Evolutionary conservation across 2,888 invertebrate genomes (phyloP).

Genomic region (Leptinotarsa tumamoca): DNA sequence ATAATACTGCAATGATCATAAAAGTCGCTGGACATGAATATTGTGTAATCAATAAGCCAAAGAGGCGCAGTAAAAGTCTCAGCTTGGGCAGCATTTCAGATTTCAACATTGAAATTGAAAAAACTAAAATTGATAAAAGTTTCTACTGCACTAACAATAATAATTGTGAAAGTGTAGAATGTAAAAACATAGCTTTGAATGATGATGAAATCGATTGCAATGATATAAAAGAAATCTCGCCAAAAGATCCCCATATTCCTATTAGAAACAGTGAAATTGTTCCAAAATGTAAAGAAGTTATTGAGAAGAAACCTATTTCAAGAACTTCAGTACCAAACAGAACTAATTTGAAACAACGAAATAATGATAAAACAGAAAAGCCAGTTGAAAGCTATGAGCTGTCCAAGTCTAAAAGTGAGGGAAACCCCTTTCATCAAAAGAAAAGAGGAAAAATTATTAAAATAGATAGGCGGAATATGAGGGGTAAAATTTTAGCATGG

Average conservation of each 20-base stretch:
- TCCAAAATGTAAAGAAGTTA: slow-evolving; percentile 24
- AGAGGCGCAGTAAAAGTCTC: slow-evolving; percentile 62
- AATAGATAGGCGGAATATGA: slow-evolving; percentile 57
- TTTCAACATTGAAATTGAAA: slow-evolving; percentile 60
- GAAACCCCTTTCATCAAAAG: slow-evolving; percentile 63
- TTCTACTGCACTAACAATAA: slow-evolving; percentile 48
- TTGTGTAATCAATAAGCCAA: slow-evolving; percentile 63
- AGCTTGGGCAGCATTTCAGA: slow-evolving; percentile 65
- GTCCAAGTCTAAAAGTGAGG: slow-evolving; percentile 65
- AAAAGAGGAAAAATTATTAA: slow-evolving; percentile 63
- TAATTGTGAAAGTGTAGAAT: slow-evolving; percentile 37
- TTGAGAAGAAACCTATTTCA: slow-evolving; percentile 24
- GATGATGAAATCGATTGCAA: slow-evolving; percentile 32
- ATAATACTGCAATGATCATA: slow-evolving; percentile 65
- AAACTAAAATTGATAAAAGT: slow-evolving; percentile 57
- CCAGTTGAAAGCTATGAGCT: slow-evolving; percentile 54
- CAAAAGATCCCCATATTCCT: slow-evolving; percentile 13
- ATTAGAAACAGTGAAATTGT: slow-evolving; percentile 21
- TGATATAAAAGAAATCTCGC: slow-evolving; percentile 32
- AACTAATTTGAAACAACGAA: slow-evolving; percentile 28
- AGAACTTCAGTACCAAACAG: slow-evolving; percentile 27
- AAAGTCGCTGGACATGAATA: slow-evolving; percentile 66
- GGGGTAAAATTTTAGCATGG: slow-evolving; percentile 57
- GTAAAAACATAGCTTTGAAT: slow-evolving; percentile 36
- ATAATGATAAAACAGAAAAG: slow-evolving; percentile 37